Evolutionary conservation across 2,113 vertebrate species (phyloP).

Genomic region (Amphiprion ocellaris): DNA sequence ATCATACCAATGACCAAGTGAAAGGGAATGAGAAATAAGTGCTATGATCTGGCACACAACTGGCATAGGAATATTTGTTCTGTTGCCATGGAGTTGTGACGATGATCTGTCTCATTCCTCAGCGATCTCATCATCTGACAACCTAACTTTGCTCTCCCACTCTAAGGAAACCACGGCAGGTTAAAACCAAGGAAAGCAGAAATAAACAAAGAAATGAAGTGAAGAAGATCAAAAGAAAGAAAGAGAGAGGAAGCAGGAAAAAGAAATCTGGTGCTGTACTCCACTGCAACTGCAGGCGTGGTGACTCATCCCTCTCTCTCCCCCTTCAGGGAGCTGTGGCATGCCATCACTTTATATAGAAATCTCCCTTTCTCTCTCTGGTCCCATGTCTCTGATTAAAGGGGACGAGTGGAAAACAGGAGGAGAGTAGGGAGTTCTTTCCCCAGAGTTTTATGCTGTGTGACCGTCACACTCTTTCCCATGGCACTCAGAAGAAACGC

Average conservation of each 20-base stretch:
- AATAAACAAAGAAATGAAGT: not conserved
- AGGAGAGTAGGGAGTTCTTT: conserved; percentile 41
- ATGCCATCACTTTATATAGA: conserved; percentile 84
- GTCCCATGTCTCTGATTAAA: conserved; percentile 66
- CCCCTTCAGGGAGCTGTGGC: conserved; percentile 64
- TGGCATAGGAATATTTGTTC: conserved; percentile 49
- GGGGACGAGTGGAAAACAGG: conserved; percentile 60
- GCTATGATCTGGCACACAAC: conserved; percentile 9
- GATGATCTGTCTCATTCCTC: conserved; percentile 42
- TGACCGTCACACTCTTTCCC: conserved; percentile 58
- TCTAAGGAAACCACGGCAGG: not conserved
- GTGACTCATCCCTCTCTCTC: conserved; percentile 66
- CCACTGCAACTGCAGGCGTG: conserved; percentile 36
- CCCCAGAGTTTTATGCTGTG: conserved; percentile 53
- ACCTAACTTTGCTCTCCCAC: not conserved
- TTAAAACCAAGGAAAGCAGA: not conserved
- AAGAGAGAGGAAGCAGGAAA: not conserved
- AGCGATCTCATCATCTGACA: conserved; percentile 14
- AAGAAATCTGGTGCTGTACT: conserved; percentile 14
- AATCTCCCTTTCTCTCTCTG: conserved; percentile 49
- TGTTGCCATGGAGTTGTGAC: conserved; percentile 50
- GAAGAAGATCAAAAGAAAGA: not conserved
- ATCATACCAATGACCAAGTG: not conserved
- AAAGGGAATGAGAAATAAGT: conserved; percentile 14
- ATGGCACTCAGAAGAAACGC: conserved; percentile 38